Evolutionary conservation across 2,888 invertebrate species (phyloP).

Genomic region (Chrysolina haemoptera): DNA sequence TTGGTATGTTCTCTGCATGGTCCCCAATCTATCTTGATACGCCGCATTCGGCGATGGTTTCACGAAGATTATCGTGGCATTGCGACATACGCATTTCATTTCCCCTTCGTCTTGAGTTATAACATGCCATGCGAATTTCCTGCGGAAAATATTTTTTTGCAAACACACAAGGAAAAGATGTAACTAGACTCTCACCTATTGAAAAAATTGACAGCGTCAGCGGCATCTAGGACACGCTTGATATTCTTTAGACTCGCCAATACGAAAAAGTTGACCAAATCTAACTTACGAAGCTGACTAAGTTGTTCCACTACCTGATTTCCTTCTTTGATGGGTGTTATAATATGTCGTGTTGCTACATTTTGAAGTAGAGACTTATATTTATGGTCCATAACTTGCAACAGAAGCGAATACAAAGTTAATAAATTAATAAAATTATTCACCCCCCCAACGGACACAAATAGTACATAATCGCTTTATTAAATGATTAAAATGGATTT

Average conservation of each 20-base stretch:
- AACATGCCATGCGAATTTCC: conserved; percentile 85
- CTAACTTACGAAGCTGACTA: conserved; percentile 81
- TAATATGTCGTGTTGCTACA: conserved; percentile 91
- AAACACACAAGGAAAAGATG: no score
- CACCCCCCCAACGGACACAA: no score
- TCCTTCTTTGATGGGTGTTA: conserved; percentile 76
- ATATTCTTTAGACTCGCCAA: conserved; percentile 83
- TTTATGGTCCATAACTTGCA: conserved; percentile 92
- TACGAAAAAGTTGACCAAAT: conserved; percentile 92
- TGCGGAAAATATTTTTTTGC: not conserved
- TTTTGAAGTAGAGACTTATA: conserved; percentile 92
- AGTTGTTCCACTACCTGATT: conserved; percentile 77
- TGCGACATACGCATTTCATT: conserved; percentile 82
- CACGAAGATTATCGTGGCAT: conserved; percentile 83
- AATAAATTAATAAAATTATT: no score
- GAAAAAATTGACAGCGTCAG: conserved; percentile 83
- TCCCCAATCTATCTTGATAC: conserved; percentile 80
- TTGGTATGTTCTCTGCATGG: conserved; percentile 81
- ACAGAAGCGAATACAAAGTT: conserved; percentile 33
- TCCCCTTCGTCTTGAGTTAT: conserved; percentile 83
- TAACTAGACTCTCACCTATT: conserved; percentile 63
- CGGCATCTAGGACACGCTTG: conserved; percentile 71
- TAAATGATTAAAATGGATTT: no score
- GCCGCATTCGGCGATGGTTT: conserved; percentile 80
- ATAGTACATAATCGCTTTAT: no score